phyloP scores from a whole-genome alignment of 2,797 vertebrate species.

The Vireo griseus region DNA sequence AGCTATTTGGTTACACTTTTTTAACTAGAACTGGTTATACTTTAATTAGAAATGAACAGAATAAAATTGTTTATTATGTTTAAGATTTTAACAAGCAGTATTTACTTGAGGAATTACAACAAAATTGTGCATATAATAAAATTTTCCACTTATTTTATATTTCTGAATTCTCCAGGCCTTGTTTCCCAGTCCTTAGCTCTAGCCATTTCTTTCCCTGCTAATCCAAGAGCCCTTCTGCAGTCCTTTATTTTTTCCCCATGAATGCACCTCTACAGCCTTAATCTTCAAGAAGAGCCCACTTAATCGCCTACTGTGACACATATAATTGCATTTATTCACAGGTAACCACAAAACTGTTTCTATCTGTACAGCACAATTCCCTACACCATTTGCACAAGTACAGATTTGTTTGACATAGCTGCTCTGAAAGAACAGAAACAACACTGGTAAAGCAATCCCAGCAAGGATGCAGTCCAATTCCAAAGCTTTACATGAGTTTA shows the following conservation, averaged over 20 bases:
- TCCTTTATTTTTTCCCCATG: constrained; percentile 40
- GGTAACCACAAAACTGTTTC: constrained; percentile 6
- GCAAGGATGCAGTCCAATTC: neutral
- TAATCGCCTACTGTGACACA: neutral
- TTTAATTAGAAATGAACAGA: neutral
- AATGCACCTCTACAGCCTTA: constrained; percentile 1
- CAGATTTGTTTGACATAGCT: neutral
- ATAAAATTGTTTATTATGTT: neutral
- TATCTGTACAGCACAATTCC: neutral
- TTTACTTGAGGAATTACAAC: neutral
- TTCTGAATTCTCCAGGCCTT: neutral
- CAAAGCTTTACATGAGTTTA: neutral
- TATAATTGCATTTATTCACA: constrained; percentile 41
- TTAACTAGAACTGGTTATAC: neutral
- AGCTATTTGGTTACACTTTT: neutral
- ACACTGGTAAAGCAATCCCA: neutral
- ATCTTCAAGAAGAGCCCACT: constrained; percentile 10
- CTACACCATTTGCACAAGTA: neutral
- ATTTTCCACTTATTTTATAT: constrained; percentile 36
- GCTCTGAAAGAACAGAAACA: neutral
- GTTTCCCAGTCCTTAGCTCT: constrained; percentile 12
- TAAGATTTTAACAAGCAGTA: neutral
- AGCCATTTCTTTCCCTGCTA: neutral
- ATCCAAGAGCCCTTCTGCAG: neutral
- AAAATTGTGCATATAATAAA: neutral